phyloP scores from a whole-genome alignment of 1,140 invertebrate genomes.

The Musca vetustissima region DNA sequence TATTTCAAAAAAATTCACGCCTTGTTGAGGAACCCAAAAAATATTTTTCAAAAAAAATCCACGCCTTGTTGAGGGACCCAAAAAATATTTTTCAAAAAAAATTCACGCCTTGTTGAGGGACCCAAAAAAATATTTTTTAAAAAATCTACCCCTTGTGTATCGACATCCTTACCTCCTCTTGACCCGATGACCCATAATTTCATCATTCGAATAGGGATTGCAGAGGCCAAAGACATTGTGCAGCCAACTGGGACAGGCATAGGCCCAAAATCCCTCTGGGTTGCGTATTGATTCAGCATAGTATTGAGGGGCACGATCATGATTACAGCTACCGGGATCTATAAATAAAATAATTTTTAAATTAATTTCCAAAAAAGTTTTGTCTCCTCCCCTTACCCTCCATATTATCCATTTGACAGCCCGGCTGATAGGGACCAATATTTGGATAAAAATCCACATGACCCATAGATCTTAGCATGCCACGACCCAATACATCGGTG shows the following conservation, averaged over 20 bases:
- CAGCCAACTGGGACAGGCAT: constrained; percentile 66
- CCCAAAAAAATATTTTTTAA: neutral
- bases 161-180: constrained; percentile 5
- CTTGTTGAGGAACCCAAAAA: constrained; percentile 32
- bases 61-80: too few relatives aligned
- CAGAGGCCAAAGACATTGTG: constrained; percentile 66
- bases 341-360: constrained; percentile 25
- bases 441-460: constrained; percentile 69
- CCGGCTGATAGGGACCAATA: constrained; percentile 64
- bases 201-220: constrained; percentile 48
- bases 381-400: constrained; percentile 53
- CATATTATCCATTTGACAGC: constrained; percentile 62
- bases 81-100: constrained; percentile 53
- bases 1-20: too few relatives aligned
- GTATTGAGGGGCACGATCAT: constrained; percentile 68
- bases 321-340: constrained; percentile 63
- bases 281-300: constrained; percentile 71
- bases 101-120: constrained; percentile 37
- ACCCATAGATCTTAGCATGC: constrained; percentile 56
- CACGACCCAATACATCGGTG: constrained; percentile 63
- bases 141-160: neutral
- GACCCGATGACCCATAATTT: constrained; percentile 65
- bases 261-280: constrained; percentile 70
- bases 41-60: constrained; percentile 22
- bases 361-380: neutral